Evolutionary conservation across 2,113 vertebrate genomes (phyloP).

Genomic region (Xiphophorus couchianus): DNA sequence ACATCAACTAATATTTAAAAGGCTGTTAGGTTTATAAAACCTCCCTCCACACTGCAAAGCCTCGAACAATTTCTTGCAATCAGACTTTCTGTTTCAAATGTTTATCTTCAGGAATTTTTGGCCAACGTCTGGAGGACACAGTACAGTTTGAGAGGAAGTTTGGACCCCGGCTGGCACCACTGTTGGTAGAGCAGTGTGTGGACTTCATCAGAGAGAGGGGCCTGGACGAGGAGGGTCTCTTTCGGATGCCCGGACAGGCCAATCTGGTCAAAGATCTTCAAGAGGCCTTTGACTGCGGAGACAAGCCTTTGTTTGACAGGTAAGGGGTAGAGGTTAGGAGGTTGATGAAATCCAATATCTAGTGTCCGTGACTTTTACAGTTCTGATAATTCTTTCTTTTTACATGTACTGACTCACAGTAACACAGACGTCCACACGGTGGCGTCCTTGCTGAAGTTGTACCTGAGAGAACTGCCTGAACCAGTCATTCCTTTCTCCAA

Average conservation of each 20-base stretch:
- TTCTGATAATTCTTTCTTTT: neutral
- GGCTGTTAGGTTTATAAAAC: too few species aligned
- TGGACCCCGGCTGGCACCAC: constrained; percentile 87
- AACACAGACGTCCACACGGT: constrained; percentile 96
- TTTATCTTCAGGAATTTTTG: constrained; percentile 87
- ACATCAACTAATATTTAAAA: too few species aligned
- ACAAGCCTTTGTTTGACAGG: constrained; percentile 95
- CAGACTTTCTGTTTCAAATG: neutral
- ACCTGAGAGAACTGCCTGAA: constrained; percentile 94
- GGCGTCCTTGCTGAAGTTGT: constrained; percentile 94
- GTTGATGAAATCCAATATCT: too few species aligned
- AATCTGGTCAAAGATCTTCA: constrained; percentile 95
- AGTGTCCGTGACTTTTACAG: too few species aligned
- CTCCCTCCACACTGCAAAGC: neutral
- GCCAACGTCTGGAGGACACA: constrained; percentile 91
- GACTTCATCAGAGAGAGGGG: constrained; percentile 93
- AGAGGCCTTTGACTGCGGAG: constrained; percentile 93
- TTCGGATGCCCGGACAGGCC: constrained; percentile 94
- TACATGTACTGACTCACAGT: constrained; percentile 70
- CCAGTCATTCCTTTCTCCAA: constrained; percentile 95
- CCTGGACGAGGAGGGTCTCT: constrained; percentile 93
- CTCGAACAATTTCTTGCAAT: neutral
- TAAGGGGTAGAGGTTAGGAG: constrained; percentile 41
- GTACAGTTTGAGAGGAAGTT: constrained; percentile 88
- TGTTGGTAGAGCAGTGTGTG: constrained; percentile 95